phyloP scores from a whole-genome alignment of 2,888 invertebrate genomes.

The Coremacera marginata region DNA sequence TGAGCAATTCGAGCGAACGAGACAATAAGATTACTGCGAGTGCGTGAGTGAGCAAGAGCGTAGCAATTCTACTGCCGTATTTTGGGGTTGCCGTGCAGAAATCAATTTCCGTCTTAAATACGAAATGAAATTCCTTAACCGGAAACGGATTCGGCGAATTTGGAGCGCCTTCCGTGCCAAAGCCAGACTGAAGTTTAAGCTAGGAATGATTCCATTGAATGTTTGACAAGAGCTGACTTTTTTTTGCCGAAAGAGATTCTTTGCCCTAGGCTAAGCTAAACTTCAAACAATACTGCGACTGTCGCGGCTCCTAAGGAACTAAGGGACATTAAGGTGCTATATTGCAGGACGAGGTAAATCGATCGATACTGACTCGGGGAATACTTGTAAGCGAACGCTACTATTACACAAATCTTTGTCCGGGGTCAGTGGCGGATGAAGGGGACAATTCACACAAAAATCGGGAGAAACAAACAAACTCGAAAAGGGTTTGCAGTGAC shows the following conservation, averaged over 20 bases:
- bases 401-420: conserved; percentile 30
- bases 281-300: too few relatives aligned
- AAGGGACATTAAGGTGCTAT: too few relatives aligned
- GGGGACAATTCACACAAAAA: conserved; percentile 2
- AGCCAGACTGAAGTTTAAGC: background rate
- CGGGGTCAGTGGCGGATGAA: conserved; percentile 17
- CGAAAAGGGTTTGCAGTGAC: conserved; percentile 38
- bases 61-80: background rate
- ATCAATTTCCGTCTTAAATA: conserved; percentile 39
- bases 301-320: too few relatives aligned
- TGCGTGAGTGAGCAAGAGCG: conserved; percentile 9
- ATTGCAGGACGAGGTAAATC: conserved; percentile 48
- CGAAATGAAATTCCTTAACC: conserved; percentile 5
- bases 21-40: background rate
- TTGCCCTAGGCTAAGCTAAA: too few relatives aligned
- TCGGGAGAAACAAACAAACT: conserved; percentile 9
- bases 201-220: conserved; percentile 10
- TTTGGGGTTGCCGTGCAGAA: conserved; percentile 47
- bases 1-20: conserved; percentile 9
- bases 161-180: conserved; percentile 24
- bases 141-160: conserved; percentile 27
- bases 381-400: conserved; percentile 52
- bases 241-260: too few relatives aligned
- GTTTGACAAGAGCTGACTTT: background rate
- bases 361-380: conserved; percentile 65